Evolutionary conservation across 2,797 vertebrate species (phyloP).

Genomic region (Macropus fuliginosus): DNA sequence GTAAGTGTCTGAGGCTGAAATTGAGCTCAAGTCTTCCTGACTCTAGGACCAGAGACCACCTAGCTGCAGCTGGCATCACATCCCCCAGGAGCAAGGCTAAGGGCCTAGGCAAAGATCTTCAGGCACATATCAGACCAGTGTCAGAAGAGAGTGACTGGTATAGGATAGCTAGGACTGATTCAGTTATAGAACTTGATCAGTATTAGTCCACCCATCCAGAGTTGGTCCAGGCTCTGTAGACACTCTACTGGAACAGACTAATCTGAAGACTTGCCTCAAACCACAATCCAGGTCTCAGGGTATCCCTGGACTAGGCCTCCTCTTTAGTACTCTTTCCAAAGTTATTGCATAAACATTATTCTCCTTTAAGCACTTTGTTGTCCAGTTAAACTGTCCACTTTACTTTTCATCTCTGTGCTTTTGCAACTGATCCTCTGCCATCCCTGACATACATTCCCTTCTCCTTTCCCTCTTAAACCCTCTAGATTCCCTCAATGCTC

Average conservation of each 20-base stretch:
- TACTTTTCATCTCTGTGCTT: background rate
- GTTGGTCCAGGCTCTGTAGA: background rate
- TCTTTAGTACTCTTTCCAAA: background rate
- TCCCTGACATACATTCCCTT: background rate
- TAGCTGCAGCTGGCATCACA: background rate
- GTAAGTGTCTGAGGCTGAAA: background rate
- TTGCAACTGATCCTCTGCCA: background rate
- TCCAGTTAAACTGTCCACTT: background rate
- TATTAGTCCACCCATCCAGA: background rate
- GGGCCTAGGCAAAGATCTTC: background rate
- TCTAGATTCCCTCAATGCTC: background rate
- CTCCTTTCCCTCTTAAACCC: background rate
- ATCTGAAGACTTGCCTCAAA: background rate
- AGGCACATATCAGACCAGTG: background rate
- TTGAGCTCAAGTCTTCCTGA: background rate
- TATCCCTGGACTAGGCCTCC: background rate
- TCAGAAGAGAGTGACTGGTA: background rate
- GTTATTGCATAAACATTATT: background rate
- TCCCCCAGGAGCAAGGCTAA: background rate
- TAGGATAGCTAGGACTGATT: background rate
- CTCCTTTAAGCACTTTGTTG: background rate
- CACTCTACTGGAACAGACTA: background rate
- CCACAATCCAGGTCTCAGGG: background rate
- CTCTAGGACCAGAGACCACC: background rate
- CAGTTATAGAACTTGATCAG: background rate